Conservation (phyloP, 2,113 vertebrate species). For the Rynchops niger region DNA sequence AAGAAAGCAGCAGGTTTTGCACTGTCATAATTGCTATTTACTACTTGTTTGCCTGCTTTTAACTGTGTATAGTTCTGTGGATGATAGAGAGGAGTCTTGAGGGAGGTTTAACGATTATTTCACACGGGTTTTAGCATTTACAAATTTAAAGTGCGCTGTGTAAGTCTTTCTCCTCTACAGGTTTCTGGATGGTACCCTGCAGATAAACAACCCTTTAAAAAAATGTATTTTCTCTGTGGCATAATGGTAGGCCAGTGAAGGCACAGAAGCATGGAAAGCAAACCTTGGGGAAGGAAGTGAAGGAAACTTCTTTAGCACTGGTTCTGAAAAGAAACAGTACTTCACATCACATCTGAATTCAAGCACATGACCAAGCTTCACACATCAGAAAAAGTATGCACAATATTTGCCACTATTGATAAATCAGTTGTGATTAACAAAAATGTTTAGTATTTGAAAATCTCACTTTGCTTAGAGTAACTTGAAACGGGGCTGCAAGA, state of each 20-base stretch:
- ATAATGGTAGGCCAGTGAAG: neutral
- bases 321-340: neutral
- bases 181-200: neutral
- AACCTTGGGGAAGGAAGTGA: neutral
- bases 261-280: neutral
- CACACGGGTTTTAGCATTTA: neutral
- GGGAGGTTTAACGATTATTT: neutral
- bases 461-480: neutral
- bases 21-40: neutral
- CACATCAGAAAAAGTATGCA: neutral
- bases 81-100: neutral
- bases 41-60: neutral
- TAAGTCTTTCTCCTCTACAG: neutral
- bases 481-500: neutral
- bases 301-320: neutral
- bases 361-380: neutral
- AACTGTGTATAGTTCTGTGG: rapidly evolving
- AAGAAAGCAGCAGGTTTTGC: neutral
- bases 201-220: neutral
- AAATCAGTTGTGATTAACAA: neutral
- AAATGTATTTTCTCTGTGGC: neutral
- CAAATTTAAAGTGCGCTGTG: neutral
- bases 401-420: neutral
- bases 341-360: rapidly evolving
- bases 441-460: neutral